phyloP scores from a whole-genome alignment of 2,797 vertebrate species.

The Sebastes itinus region DNA sequence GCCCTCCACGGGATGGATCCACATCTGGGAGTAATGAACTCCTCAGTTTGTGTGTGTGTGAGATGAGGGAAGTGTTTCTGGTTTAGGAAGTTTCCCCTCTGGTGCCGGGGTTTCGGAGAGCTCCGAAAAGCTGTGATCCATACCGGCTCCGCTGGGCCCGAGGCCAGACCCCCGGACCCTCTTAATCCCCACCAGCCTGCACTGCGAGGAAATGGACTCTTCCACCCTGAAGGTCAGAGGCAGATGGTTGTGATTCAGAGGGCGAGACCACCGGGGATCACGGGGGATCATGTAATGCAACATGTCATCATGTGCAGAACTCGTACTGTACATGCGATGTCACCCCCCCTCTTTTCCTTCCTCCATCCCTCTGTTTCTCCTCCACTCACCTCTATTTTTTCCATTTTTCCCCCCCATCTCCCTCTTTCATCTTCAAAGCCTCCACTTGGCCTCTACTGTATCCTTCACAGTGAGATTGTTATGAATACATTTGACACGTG shows the following conservation, averaged over 20 bases:
- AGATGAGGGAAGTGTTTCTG: conserved; percentile 68
- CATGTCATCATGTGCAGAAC: conserved; percentile 60
- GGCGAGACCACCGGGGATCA: conserved; percentile 67
- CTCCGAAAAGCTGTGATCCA: conserved; percentile 60
- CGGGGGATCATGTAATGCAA: conserved; percentile 63
- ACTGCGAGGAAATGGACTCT: conserved; percentile 51
- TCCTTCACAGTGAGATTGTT: conserved; percentile 45
- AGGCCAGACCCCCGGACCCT: conserved; percentile 58
- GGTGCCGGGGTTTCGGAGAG: conserved; percentile 29
- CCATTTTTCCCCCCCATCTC: conserved; percentile 6
- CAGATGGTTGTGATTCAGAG: conserved; percentile 67
- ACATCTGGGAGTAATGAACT: conserved; percentile 80
- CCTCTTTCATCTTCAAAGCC: conserved; percentile 46
- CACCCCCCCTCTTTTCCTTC: neutral
- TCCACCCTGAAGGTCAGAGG: conserved; percentile 68
- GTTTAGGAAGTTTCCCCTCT: conserved; percentile 64
- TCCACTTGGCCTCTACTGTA: conserved; percentile 22
- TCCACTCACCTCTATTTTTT: conserved; percentile 16
- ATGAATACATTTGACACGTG: conserved; percentile 55
- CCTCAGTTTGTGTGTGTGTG: conserved; percentile 28
- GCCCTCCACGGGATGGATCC: conserved; percentile 57
- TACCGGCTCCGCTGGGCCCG: conserved; percentile 37
- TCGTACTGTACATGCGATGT: neutral
- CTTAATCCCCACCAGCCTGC: conserved; percentile 53
- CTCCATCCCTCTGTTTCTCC: neutral